Base-by-base conservation (phyloP, 1,140 invertebrate species). In the Trichonephila clavata region DNA sequence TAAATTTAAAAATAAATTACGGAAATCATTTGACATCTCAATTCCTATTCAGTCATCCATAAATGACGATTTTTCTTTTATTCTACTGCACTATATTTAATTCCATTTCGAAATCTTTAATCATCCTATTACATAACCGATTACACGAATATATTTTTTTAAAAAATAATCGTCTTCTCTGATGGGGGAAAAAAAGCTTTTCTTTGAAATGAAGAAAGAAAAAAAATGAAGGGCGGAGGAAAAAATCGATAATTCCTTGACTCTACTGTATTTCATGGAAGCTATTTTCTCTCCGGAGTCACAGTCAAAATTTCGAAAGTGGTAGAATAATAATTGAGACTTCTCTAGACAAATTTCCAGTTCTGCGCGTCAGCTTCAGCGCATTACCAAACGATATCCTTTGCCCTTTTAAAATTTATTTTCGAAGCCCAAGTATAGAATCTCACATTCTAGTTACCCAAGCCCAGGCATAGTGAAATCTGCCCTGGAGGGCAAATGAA, bases 401-500 rank as follows among this genome's bases (percentile, higher is more conserved):
- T 84, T 84, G 14, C 57, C 50, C 81, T 60, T 2, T 24, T 8
- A 39, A 39, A 1, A 27, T 27, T 77, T 39, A 21, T 39, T 77
- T 77, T 24, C 13, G 4, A 18, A 77, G 3, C 14, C 5, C 16
- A 77, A 77, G 68, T 20, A 24, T 39, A 57, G 32, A 21, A 2
- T 50, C 81, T 84, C 81, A 57, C 14, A 60, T 84, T 84, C 50
- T 84, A 21, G 81, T 84, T 84, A 84, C 81, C 50, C 21, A 84
- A 84, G 43, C 81, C n/a, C 50, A 43, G 50, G 81, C 50, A 24
- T 84, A 21, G 81, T 2, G 21, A 60, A 60, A 84, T 59, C 32
- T 24, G 5, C 43, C 81, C 81, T 59, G 21, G n/a, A 27, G 81
- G 43, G 20, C 81, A 84, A 24, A 84, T 24, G 81, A 84, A 84